These are phyloP conservation scores for Lates japonicus DNA, from an alignment of 2,797 vertebrate species.

Conservation along the genomic window DNA sequence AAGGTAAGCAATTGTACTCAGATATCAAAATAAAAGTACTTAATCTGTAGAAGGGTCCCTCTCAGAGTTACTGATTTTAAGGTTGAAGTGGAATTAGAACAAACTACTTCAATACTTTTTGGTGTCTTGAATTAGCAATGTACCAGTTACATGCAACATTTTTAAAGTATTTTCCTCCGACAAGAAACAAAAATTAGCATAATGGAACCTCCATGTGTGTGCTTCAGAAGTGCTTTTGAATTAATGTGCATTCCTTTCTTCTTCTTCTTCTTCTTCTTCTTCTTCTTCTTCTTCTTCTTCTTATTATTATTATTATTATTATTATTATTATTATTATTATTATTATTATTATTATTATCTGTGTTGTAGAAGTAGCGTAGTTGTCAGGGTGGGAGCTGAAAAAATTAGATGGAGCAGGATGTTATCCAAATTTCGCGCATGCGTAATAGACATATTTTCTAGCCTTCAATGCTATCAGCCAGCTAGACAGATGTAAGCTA, in stretches of 20 bases:
- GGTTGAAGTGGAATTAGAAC: background rate
- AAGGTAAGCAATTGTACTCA: background rate
- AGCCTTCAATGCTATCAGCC: conserved; percentile 70
- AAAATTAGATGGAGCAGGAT: conserved; percentile 57
- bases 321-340: background rate
- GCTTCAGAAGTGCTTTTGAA: too few relatives aligned
- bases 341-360: background rate
- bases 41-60: background rate
- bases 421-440: conserved; percentile 64
- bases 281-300: background rate
- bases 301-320: background rate
- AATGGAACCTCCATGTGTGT: too few relatives aligned
- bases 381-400: background rate
- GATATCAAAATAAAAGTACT: background rate
- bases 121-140: background rate
- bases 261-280: too few relatives aligned
- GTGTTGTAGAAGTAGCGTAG: background rate
- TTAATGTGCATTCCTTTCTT: too few relatives aligned
- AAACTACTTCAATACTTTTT: background rate
- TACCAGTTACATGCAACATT: too few relatives aligned
- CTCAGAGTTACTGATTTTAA: background rate
- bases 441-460: conserved; percentile 65
- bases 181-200: too few relatives aligned
- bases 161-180: too few relatives aligned
- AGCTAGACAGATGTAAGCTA: conserved; percentile 82